phyloP scores from a whole-genome alignment of 2,888 invertebrate species.

The Pterobdella sp. region DNA sequence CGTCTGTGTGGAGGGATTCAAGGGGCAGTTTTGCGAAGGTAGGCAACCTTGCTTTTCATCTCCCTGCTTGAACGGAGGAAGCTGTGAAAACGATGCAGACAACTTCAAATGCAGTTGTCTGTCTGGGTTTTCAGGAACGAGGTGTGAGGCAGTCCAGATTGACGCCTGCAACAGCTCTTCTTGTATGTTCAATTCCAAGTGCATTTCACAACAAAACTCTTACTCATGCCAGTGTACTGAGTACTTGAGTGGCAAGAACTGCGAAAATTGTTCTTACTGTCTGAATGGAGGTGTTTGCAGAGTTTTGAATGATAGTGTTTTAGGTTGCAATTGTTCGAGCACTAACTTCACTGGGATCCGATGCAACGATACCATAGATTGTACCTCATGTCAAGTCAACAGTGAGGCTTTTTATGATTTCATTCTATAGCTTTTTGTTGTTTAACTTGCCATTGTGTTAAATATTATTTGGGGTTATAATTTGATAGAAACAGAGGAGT shows the following conservation, averaged over 20 bases:
- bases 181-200: not conserved
- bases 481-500: no score
- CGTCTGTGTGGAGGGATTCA: conserved; percentile 32
- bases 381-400: not conserved
- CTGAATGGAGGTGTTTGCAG: not conserved
- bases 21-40: conserved; percentile 34
- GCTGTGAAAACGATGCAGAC: conserved; percentile 32
- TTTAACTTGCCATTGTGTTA: no score
- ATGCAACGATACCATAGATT: not conserved
- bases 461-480: no score
- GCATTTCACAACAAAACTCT: not conserved
- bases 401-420: not conserved
- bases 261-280: not conserved
- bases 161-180: not conserved
- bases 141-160: not conserved
- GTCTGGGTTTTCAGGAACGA: not conserved
- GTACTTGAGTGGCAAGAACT: not conserved
- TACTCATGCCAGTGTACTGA: not conserved
- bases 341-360: not conserved
- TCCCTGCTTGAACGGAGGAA: conserved; percentile 33
- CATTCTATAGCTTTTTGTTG: no score
- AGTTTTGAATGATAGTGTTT: not conserved
- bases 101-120: conserved; percentile 26
- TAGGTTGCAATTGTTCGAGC: not conserved
- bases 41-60: conserved; percentile 36